Evolutionary conservation across 2,797 vertebrate species (phyloP).

Genomic region (Kryptolebias ocellatus): DNA sequence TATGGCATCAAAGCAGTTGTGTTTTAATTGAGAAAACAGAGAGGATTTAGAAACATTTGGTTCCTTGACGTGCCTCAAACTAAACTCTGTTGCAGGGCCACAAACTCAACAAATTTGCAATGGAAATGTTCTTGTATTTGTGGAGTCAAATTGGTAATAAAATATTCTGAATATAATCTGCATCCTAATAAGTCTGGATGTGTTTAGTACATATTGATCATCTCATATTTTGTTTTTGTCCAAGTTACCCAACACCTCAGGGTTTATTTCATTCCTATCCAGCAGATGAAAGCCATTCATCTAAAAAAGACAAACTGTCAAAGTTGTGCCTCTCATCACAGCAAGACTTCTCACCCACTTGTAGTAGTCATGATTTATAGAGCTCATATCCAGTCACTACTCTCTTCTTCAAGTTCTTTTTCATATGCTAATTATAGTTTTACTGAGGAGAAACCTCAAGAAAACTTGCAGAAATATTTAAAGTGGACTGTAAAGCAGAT

Average conservation of each 20-base stretch:
- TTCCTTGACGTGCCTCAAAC: constrained; percentile 26
- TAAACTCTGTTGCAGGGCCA: constrained; percentile 1
- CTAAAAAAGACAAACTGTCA: constrained; percentile 57
- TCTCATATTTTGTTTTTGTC: constrained; percentile 13
- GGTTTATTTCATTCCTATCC: constrained; percentile 32
- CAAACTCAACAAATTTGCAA: not conserved
- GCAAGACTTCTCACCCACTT: constrained; percentile 38
- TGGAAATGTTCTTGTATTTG: constrained; percentile 6
- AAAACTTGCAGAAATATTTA: not conserved
- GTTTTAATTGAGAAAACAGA: constrained; percentile 16
- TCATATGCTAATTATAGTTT: constrained; percentile 12
- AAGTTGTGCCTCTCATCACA: constrained; percentile 45
- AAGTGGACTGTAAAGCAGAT: not conserved
- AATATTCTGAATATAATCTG: constrained; percentile 2
- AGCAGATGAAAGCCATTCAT: constrained; percentile 53
- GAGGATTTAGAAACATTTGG: constrained; percentile 1
- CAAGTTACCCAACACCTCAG: constrained; percentile 2
- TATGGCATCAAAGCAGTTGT: constrained; percentile 24
- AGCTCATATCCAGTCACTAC: constrained; percentile 31
- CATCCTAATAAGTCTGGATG: not conserved
- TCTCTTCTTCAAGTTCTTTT: constrained; percentile 24
- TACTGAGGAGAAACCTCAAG: not conserved
- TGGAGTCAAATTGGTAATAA: constrained; percentile 3
- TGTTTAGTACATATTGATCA: constrained; percentile 17
- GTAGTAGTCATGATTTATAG: constrained; percentile 37